Evolutionary conservation across 2,113 vertebrate species (phyloP).

Genomic region (Lycaon pictus): DNA sequence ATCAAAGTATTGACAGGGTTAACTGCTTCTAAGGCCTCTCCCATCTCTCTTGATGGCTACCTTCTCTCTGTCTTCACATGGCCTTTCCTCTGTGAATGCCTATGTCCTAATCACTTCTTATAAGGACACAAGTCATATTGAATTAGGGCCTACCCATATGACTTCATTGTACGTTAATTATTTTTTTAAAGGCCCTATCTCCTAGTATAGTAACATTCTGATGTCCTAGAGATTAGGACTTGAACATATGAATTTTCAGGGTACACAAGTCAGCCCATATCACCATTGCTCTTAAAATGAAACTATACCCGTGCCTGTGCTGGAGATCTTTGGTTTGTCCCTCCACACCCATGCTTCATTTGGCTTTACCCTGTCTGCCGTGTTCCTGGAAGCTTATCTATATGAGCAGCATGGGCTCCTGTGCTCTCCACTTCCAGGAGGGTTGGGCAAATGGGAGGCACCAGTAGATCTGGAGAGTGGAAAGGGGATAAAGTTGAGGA

Average conservation of each 20-base stretch:
- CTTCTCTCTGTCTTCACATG: not conserved
- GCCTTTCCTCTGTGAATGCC: not conserved
- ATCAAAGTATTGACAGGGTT: not conserved
- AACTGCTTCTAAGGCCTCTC: not conserved
- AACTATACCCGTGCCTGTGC: not conserved
- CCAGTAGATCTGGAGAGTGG: not conserved
- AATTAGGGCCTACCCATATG: not conserved
- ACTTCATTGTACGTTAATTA: not conserved
- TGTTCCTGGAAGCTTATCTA: not conserved
- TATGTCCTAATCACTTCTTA: not conserved
- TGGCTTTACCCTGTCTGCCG: not conserved
- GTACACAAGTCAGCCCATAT: not conserved
- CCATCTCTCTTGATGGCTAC: not conserved
- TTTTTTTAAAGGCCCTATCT: not conserved
- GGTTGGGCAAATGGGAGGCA: not conserved
- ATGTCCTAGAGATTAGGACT: not conserved
- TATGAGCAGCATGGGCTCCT: not conserved
- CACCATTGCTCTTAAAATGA: not conserved
- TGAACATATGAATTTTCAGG: not conserved
- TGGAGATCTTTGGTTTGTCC: not conserved
- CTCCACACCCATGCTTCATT: not conserved
- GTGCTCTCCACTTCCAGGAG: not conserved
- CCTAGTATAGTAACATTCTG: not conserved
- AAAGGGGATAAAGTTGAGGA: not conserved
- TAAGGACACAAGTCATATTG: not conserved